Evolutionary conservation across 2,888 invertebrate genomes (phyloP), one percentile per base, ranked within the genome.

Genomic region (Trichacis sp.): DNA sequence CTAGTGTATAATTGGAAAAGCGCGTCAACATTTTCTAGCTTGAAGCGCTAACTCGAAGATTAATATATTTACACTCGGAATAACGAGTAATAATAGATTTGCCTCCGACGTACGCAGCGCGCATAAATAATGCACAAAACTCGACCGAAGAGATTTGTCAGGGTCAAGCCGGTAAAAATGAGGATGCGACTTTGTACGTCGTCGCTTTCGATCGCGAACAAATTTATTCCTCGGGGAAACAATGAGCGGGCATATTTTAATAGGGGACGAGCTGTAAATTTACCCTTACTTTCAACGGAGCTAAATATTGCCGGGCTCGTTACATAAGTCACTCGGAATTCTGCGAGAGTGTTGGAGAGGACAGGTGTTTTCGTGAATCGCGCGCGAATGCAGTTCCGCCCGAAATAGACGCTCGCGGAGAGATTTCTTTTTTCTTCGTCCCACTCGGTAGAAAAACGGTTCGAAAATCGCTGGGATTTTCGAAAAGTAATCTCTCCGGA

Each of bases 291-390:
- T 49, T 43, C 45, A 17, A 12, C 36, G 36, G 73, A 77, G 76
- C 80, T 80, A 80, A 80, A 80, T 77, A 77, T 77, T 78, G 77
- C 76, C 71, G 67, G 71, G 72, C 73, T 67, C 67, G 71, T 79
- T 80, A 77, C 80, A 75, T 78, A 79, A 79, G 76, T 73, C 66
- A 71, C 72, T 67, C 71, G 69, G 66, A 63, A 63, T 70, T 69
- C 69, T 72, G 69, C 64, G 70, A 67, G 67, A 73, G 69, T 71
- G 70, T 72, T 69, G 56, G 64, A 63, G 53, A 62, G 64, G 70
- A 76, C 75, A 76, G 76, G 74, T 76, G 75, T 71, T 66, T 60
- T 55, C 36, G 36, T 15, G 49, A 55, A 33, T 42, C 46, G 36
- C 38, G 43, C 43, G 30, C 47, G 48, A 55, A 53, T 60, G 46